A percentile compares a stretch with the other conserved stretches of the same genome.
Evolutionary conservation across 2,113 vertebrate genomes (phyloP).

Genomic region (Corapipo altera): DNA sequence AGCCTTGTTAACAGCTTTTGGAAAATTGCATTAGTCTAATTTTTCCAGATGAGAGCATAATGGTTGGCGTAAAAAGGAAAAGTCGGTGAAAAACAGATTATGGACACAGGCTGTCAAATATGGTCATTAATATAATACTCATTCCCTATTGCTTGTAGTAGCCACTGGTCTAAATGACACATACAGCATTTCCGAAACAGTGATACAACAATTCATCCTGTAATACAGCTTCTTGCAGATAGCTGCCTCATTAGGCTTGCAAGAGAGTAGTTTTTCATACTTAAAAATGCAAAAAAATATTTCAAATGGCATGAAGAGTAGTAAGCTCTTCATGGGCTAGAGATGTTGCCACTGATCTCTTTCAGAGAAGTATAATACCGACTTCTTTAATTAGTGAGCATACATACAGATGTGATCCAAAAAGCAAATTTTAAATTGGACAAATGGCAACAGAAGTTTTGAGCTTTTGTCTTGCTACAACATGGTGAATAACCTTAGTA

Average conservation of each 20-base stretch:
- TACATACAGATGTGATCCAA: neutral
- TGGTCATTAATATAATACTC: neutral
- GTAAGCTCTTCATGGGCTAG: neutral
- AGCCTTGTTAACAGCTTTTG: slow-evolving; percentile 1
- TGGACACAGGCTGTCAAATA: neutral
- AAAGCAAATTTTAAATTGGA: neutral
- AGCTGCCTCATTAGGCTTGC: neutral
- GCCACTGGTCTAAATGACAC: neutral
- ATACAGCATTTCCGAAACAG: neutral
- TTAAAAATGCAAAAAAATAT: neutral
- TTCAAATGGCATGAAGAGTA: neutral
- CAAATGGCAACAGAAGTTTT: neutral
- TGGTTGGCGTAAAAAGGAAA: neutral
- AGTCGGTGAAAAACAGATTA: neutral
- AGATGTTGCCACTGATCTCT: neutral
- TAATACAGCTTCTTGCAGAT: neutral
- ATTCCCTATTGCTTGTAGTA: neutral
- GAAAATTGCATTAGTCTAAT: neutral
- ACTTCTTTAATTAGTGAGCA: neutral
- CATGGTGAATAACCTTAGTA: neutral
- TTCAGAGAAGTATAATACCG: neutral
- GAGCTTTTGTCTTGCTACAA: neutral
- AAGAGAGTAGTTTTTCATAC: neutral
- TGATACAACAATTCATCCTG: neutral
- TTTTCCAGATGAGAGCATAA: neutral